phyloP scores from a whole-genome alignment of 2,797 vertebrate genomes.

The Synanceia verrucosa region DNA sequence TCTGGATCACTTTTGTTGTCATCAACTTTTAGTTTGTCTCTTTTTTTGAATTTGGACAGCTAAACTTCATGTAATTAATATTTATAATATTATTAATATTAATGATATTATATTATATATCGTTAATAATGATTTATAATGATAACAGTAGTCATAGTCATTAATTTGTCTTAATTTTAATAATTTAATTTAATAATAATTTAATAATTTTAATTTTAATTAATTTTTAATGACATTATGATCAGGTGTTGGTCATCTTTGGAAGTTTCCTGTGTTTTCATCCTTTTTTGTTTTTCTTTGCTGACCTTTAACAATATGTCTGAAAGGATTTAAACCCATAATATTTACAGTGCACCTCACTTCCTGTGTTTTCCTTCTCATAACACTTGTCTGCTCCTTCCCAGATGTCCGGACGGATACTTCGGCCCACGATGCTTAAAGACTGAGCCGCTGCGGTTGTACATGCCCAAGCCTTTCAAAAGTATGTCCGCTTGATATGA shows the following conservation, averaged over 20 bases:
- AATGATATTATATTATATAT: too few species aligned
- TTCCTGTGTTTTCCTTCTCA: conserved; percentile 67
- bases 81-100: background rate
- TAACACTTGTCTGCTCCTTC: conserved; percentile 88
- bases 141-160: too few species aligned
- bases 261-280: conserved; percentile 2
- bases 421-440: conserved; percentile 96
- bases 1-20: background rate
- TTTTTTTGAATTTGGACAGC: background rate
- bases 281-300: background rate
- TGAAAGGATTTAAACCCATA: conserved; percentile 13
- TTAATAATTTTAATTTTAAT: background rate
- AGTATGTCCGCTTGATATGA: conserved; percentile 93
- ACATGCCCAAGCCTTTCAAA: conserved; percentile 96
- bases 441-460: conserved; percentile 94
- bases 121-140: too few species aligned
- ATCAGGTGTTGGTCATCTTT: background rate
- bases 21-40: background rate
- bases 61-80: too few species aligned
- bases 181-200: background rate
- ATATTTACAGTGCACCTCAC: conserved; percentile 43
- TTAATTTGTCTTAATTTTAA: background rate
- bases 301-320: conserved; percentile 14
- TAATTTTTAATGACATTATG: background rate
- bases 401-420: conserved; percentile 98